A percentile compares a stretch with the other conserved stretches of the same genome.
Evolutionary conservation across 2,113 vertebrate species (phyloP).

Genomic region (Hydrochoerus hydrochaeris): DNA sequence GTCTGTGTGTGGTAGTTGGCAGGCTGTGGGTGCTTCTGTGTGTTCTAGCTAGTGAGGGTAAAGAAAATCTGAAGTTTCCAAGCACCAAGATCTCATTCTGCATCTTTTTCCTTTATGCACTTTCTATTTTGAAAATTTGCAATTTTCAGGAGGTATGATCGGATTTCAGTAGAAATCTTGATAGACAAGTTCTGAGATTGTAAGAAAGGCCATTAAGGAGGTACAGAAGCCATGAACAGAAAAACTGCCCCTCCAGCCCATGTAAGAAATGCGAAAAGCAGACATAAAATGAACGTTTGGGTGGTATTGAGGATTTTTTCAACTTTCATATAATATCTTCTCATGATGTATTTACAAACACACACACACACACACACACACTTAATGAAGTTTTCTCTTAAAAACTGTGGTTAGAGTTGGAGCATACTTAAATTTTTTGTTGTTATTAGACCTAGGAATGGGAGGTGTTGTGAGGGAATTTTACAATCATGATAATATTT

Average conservation of each 20-base stretch:
- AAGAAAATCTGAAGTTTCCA: not conserved
- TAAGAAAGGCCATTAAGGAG: not conserved
- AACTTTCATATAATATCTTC: not conserved
- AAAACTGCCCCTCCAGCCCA: not conserved
- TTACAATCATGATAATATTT: slow-evolving; percentile 21
- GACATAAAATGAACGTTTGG: not conserved
- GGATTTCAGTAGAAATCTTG: not conserved
- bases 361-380: not conserved
- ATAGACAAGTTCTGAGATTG: not conserved
- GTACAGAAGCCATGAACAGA: not conserved
- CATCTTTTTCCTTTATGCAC: not conserved
- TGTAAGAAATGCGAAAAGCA: not conserved
- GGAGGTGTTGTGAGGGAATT: not conserved
- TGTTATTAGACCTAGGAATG: not conserved
- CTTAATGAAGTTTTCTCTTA: slow-evolving; percentile 17
- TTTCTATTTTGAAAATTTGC: not conserved
- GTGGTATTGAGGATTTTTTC: not conserved
- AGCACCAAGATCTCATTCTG: not conserved
- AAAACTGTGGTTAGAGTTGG: not conserved
- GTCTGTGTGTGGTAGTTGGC: not conserved
- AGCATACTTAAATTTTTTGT: not conserved
- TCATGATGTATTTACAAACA: not conserved
- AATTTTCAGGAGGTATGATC: not conserved
- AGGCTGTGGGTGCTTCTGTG: not conserved
- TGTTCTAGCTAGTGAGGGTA: not conserved